Evolutionary conservation across 1,140 invertebrate genomes (phyloP).

Genomic region (Periplaneta americana): DNA sequence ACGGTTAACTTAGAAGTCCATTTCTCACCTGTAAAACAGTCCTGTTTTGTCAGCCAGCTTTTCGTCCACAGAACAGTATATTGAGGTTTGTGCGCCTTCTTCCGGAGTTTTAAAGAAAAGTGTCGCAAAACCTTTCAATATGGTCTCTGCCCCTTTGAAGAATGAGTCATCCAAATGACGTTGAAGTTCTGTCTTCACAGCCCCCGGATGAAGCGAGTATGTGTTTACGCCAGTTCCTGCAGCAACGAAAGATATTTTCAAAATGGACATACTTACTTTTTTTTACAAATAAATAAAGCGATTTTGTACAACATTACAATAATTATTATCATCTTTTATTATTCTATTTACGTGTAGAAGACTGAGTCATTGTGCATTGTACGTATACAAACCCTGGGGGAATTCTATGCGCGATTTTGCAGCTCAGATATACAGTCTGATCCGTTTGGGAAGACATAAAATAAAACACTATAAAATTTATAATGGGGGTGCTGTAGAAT

Average conservation of each 20-base stretch:
- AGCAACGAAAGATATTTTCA: background rate
- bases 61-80: conserved; percentile 72
- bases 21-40: conserved; percentile 48
- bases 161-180: conserved; percentile 34
- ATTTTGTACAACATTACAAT: too few relatives aligned
- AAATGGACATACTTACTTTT: too few relatives aligned
- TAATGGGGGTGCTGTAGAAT: too few relatives aligned
- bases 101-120: conserved; percentile 53
- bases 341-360: too few relatives aligned
- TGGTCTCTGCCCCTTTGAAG: conserved; percentile 9
- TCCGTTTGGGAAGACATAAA: too few relatives aligned
- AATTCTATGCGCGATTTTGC: too few relatives aligned
- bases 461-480: too few relatives aligned
- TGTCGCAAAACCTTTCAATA: background rate
- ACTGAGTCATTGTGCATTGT: too few relatives aligned
- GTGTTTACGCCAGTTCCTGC: conserved; percentile 47
- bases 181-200: conserved; percentile 64
- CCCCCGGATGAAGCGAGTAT: conserved; percentile 66
- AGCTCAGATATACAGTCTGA: too few relatives aligned
- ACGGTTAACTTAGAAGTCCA: background rate
- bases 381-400: too few relatives aligned
- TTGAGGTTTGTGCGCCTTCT: conserved; percentile 72
- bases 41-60: conserved; percentile 56
- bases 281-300: too few relatives aligned
- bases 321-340: too few relatives aligned